Evolutionary conservation across 2,888 invertebrate genomes (phyloP).

Genomic region (Agrochola litura): DNA sequence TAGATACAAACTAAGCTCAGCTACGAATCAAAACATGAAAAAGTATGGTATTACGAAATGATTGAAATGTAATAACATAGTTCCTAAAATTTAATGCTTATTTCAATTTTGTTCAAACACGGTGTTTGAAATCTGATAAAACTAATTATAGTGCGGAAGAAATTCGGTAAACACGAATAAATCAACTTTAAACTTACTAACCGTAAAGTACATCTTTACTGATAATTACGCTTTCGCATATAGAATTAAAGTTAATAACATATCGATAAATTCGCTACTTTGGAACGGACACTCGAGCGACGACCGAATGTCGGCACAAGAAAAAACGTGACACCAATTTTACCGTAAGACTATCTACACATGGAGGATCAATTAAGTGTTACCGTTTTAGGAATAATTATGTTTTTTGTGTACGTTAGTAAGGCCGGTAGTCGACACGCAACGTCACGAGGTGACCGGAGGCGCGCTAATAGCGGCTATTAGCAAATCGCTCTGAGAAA

Average conservation of each 20-base stretch:
- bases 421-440: conserved; percentile 85
- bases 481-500: conserved; percentile 88
- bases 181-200: conserved; percentile 57
- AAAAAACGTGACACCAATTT: conserved; percentile 78
- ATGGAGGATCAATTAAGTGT: conserved; percentile 83
- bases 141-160: conserved; percentile 62
- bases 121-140: conserved; percentile 60
- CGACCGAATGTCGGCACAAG: conserved; percentile 75
- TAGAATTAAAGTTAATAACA: conserved; percentile 73
- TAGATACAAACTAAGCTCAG: conserved; percentile 46
- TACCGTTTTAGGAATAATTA: conserved; percentile 89
- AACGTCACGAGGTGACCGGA: conserved; percentile 77
- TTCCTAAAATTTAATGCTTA: conserved; percentile 48
- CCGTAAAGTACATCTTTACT: conserved; percentile 64
- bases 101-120: conserved; percentile 58
- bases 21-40: conserved; percentile 58
- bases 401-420: conserved; percentile 80
- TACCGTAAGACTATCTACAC: conserved; percentile 82
- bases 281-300: conserved; percentile 65
- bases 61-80: conserved; percentile 67
- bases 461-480: conserved; percentile 86
- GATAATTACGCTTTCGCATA: conserved; percentile 68
- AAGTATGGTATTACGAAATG: conserved; percentile 61
- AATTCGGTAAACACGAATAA: conserved; percentile 61
- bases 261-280: conserved; percentile 72